phyloP scores from a whole-genome alignment of 2,797 vertebrate genomes.

The Denticeps clupeoides region DNA sequence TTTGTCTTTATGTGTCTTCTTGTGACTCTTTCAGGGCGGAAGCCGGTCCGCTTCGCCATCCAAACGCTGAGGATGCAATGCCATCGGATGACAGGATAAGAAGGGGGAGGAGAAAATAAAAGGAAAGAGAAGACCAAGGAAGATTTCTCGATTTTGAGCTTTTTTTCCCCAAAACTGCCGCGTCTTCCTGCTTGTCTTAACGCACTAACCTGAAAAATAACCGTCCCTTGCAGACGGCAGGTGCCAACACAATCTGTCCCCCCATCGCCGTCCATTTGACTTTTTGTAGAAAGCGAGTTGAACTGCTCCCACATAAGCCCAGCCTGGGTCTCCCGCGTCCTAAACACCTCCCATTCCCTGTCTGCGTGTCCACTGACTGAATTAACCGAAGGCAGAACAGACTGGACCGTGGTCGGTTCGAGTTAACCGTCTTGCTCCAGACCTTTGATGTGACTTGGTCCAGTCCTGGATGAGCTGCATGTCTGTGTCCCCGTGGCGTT shows the following conservation, averaged over 20 bases:
- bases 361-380: background rate
- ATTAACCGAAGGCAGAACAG: background rate
- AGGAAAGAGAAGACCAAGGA: slow-evolving; percentile 34
- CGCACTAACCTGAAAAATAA: slow-evolving; percentile 48
- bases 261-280: slow-evolving; percentile 5
- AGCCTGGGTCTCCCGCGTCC: background rate
- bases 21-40: slow-evolving; percentile 59
- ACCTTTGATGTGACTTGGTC: slow-evolving; percentile 1
- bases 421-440: slow-evolving; percentile 1
- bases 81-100: slow-evolving; percentile 32
- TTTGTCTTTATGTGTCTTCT: slow-evolving; percentile 25
- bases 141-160: slow-evolving; percentile 40
- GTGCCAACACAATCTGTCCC: slow-evolving; percentile 61
- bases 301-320: background rate
- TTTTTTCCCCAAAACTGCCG: slow-evolving; percentile 44
- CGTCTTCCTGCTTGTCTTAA: slow-evolving; percentile 32
- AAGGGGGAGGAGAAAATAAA: slow-evolving; percentile 34
- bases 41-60: slow-evolving; percentile 82
- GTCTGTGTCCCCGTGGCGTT: background rate
- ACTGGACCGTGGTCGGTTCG: background rate
- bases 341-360: background rate
- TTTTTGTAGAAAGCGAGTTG: background rate
- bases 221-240: slow-evolving; percentile 45
- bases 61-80: slow-evolving; percentile 72
- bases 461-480: background rate